Conservation (phyloP, 2,888 invertebrate genomes). For the Bombylius discolor region DNA sequence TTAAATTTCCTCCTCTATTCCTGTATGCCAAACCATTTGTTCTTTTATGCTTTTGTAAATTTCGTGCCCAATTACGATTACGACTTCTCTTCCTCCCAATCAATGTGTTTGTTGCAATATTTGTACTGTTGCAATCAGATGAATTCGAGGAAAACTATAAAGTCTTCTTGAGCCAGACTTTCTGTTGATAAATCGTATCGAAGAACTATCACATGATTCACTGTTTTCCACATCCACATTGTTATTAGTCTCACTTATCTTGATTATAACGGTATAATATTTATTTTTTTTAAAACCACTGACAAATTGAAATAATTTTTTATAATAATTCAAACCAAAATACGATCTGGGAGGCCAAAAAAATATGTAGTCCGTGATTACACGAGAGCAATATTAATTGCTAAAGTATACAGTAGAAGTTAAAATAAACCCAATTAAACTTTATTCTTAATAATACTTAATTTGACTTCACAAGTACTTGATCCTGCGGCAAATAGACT, state of each 20-base stretch:
- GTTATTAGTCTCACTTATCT: slow-evolving; percentile 5
- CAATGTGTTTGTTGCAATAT: slow-evolving; percentile 5
- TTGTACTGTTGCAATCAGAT: slow-evolving; percentile 7
- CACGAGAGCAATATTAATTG: too few relatives aligned
- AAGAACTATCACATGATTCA: slow-evolving; percentile 4
- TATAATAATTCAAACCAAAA: too few relatives aligned
- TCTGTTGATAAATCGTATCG: slow-evolving; percentile 11
- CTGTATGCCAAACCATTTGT: slow-evolving; percentile 18
- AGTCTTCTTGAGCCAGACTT: slow-evolving; percentile 7
- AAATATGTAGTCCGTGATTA: too few relatives aligned
- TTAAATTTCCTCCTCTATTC: slow-evolving; percentile 18
- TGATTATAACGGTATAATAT: slow-evolving; percentile 3
- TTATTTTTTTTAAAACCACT: too few relatives aligned
- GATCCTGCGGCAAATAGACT: too few relatives aligned
- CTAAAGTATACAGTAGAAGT: too few relatives aligned
- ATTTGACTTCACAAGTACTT: too few relatives aligned
- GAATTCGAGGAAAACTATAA: slow-evolving; percentile 12
- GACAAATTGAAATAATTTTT: too few relatives aligned
- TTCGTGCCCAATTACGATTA: slow-evolving; percentile 15
- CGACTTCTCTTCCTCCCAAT: slow-evolving; percentile 11
- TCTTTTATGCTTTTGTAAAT: slow-evolving; percentile 18
- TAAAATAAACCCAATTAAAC: too few relatives aligned
- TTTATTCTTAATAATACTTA: too few relatives aligned
- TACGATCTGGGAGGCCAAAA: too few relatives aligned
- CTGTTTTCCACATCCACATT: slow-evolving; percentile 3